Evolutionary conservation across 2,888 invertebrate genomes (phyloP), one percentile per base, ranked within the genome.

Genomic region (Ophion costatus): DNA sequence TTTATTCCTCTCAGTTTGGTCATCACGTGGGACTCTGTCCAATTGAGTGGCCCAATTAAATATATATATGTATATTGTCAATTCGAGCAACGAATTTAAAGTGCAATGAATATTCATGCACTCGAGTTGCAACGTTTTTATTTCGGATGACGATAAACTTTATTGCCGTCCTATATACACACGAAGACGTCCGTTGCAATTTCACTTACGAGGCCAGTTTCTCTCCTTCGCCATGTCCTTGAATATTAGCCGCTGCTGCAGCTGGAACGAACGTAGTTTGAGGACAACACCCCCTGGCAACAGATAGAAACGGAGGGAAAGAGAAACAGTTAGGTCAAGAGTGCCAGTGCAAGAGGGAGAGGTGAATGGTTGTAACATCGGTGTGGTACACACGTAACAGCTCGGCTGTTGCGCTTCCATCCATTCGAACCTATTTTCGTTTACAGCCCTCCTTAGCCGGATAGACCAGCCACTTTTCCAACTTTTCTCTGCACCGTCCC

Each of bases 351-450:
- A 20, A 63, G 63, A 29, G 63, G 7, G 29, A 63, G 77, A 71
- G 70, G 67, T 51, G 71, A 80, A 80, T 42, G 76, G 74, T 76
- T 82, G 82, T 84, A 84, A 80, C 57, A 82, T 84, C 80, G 83
- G 81, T 38, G 38, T 33, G 64, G 64, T 24, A 80, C 67, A 74
- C 71, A 78, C 69, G 59, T 69, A 71, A 59, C 59, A 61, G 67
- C 78, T 86, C 86, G 85, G 83, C 83, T 86, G 84, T 81, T 83
- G 85, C 81, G 86, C 86, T 87, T 87, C 87, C 87, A 73, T 76
- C 74, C 83, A 83, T 85, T 67, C 69, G 80, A 70, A 82, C 75
- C 81, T 77, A 76, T 59, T 78, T 59, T 69, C 83, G 69, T 77
- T 76, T 82, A 51, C 17, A 14, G 17, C 51, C 11, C 51, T 51